Conservation (phyloP, 1,140 invertebrate species). For the Carposina sasakii region DNA sequence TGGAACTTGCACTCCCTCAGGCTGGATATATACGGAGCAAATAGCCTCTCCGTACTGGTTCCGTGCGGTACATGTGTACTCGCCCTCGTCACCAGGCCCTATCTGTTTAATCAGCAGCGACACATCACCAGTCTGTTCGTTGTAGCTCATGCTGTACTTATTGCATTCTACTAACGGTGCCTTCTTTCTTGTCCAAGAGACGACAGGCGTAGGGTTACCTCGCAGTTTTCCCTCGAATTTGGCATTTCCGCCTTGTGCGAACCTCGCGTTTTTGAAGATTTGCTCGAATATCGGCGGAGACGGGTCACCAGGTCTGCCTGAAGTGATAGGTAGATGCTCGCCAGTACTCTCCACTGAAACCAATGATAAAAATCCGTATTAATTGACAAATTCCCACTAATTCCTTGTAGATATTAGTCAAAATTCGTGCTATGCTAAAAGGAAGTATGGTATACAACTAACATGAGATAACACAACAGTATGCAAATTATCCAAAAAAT, state of each 20-base stretch:
- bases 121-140: slow-evolving; percentile 89
- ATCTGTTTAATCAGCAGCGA: slow-evolving; percentile 92
- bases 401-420: no score
- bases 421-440: no score
- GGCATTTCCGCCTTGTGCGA: slow-evolving; percentile 94
- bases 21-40: slow-evolving; percentile 95
- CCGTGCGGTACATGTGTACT: slow-evolving; percentile 94
- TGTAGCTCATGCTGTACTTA: slow-evolving; percentile 91
- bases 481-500: no score
- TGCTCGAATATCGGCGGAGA: slow-evolving; percentile 94
- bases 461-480: no score
- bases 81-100: slow-evolving; percentile 94
- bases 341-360: slow-evolving; percentile 66
- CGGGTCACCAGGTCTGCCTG: slow-evolving; percentile 76
- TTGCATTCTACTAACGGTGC: slow-evolving; percentile 84
- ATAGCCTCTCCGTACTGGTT: slow-evolving; percentile 96
- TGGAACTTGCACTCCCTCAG: slow-evolving; percentile 85
- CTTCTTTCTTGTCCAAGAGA: slow-evolving; percentile 95
- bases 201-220: slow-evolving; percentile 94
- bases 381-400: not conserved
- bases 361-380: slow-evolving; percentile 28
- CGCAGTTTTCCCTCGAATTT: slow-evolving; percentile 92
- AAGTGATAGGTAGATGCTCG: slow-evolving; percentile 61
- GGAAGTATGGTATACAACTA: no score
- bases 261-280: slow-evolving; percentile 93